Percentiles rank a stretch among this genome's conserved stretches.
These are phyloP conservation scores for Clanis bilineata DNA, from an alignment of 2,888 invertebrate genomes.

Conservation along the genomic window DNA sequence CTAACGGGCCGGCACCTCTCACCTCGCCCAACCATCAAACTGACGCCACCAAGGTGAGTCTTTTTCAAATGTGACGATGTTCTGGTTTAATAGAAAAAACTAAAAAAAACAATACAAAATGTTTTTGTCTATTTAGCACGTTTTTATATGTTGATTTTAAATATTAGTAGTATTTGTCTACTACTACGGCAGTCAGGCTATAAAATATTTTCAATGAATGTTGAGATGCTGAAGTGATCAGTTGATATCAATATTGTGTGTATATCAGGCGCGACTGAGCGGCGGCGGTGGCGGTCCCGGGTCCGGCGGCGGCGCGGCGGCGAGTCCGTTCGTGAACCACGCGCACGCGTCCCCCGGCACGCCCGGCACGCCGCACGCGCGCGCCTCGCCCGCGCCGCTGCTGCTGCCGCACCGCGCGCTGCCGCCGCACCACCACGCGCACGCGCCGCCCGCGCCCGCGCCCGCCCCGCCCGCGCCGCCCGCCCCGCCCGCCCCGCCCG, in stretches of 20 bases:
- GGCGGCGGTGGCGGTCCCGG: slow-evolving; percentile 74
- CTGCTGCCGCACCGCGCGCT: slow-evolving; percentile 38
- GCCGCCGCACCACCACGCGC: slow-evolving; percentile 50
- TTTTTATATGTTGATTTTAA: too few relatives aligned
- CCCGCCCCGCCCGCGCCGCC: slow-evolving; percentile 43
- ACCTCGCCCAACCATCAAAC: slow-evolving; percentile 78
- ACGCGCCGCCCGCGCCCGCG: slow-evolving; percentile 49
- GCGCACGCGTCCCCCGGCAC: slow-evolving; percentile 47
- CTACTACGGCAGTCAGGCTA: too few relatives aligned
- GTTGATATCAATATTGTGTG: too few relatives aligned
- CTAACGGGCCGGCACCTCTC: slow-evolving; percentile 82
- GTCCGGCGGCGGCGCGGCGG: slow-evolving; percentile 66
- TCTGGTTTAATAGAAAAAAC: too few relatives aligned
- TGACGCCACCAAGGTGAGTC: slow-evolving; percentile 72
- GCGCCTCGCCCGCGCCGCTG: slow-evolving; percentile 56
- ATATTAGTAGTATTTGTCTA: too few relatives aligned
- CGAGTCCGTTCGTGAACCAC: slow-evolving; percentile 82
- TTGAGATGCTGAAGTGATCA: too few relatives aligned
- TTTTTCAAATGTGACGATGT: background rate
- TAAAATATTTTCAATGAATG: too few relatives aligned
- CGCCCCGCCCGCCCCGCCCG: slow-evolving; percentile 58
- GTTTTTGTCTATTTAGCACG: too few relatives aligned
- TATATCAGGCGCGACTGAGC: slow-evolving; percentile 50
- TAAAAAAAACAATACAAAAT: too few relatives aligned
- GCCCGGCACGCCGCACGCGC: slow-evolving; percentile 73